Evolutionary conservation across 2,797 vertebrate genomes (phyloP).

Genomic region (Ispidina picta): DNA sequence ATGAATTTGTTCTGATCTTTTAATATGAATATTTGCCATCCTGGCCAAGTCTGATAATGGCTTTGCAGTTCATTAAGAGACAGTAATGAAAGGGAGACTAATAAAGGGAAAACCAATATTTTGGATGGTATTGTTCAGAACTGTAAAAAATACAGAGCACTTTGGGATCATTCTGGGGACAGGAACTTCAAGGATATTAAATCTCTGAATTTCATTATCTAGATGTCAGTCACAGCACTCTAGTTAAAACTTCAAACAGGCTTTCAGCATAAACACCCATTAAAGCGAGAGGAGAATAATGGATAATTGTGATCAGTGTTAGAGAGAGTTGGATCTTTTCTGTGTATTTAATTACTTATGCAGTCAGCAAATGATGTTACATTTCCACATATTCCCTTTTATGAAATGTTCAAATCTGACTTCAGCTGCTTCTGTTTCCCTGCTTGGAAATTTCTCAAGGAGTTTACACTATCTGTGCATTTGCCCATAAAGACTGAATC

Average conservation of each 20-base stretch:
- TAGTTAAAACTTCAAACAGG: conserved; percentile 25
- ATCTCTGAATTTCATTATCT: conserved; percentile 10
- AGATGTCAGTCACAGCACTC: conserved; percentile 12
- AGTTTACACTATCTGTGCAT: neutral
- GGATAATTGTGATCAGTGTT: conserved; percentile 17
- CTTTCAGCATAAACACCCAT: conserved; percentile 39
- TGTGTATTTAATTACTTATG: conserved; percentile 19
- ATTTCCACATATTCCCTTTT: neutral
- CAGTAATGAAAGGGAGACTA: neutral
- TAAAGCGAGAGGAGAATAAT: neutral
- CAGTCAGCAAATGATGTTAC: neutral
- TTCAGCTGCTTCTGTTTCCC: neutral
- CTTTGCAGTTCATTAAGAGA: neutral
- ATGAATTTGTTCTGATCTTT: neutral
- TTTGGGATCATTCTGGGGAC: neutral
- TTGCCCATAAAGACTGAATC: neutral
- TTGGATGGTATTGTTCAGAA: neutral
- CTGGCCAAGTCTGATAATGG: neutral
- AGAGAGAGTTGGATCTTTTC: neutral
- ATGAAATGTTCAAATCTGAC: neutral
- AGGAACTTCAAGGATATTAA: neutral
- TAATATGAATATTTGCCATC: neutral
- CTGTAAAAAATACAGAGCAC: neutral
- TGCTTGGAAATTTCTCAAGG: neutral
- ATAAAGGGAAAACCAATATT: neutral